Conservation (phyloP, 2,113 vertebrate species). For the Dascyllus trimaculatus region DNA sequence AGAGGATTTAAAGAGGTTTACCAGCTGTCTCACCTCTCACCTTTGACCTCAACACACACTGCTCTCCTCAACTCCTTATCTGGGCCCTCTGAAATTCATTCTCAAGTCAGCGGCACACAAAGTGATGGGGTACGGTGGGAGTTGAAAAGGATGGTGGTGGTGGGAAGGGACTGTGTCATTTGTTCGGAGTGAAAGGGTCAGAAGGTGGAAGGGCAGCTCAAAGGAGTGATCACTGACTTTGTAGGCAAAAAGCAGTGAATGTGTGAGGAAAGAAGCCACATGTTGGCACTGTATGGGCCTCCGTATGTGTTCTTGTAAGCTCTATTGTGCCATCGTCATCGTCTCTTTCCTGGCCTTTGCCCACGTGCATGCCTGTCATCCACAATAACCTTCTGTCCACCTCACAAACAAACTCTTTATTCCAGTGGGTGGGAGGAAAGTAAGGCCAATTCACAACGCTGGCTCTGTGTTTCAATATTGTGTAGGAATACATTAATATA, state of each 20-base stretch:
- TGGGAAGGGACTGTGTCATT: slow-evolving; percentile 10
- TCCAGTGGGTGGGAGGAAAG: slow-evolving; percentile 35
- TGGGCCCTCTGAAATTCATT: slow-evolving; percentile 55
- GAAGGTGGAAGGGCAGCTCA: slow-evolving; percentile 16
- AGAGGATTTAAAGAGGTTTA: slow-evolving; percentile 75
- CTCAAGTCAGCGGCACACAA: slow-evolving; percentile 47
- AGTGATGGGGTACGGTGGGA: neutral
- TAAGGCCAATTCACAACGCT: slow-evolving; percentile 47
- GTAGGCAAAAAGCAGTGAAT: slow-evolving; percentile 1
- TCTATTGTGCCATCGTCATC: neutral
- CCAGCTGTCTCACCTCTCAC: slow-evolving; percentile 82
- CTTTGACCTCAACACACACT: slow-evolving; percentile 62
- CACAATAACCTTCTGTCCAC: slow-evolving; percentile 69
- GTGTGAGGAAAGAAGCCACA: slow-evolving; percentile 19
- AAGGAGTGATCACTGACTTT: slow-evolving; percentile 32
- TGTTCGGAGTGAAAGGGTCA: slow-evolving; percentile 41
- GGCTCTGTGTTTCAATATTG: slow-evolving; percentile 54
- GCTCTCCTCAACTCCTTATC: slow-evolving; percentile 17
- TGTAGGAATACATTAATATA: slow-evolving; percentile 70
- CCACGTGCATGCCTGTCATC: slow-evolving; percentile 23
- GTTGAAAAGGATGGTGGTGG: neutral
- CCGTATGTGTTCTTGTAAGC: slow-evolving; percentile 33
- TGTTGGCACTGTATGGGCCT: neutral
- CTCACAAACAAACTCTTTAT: slow-evolving; percentile 69
- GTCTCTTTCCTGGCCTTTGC: slow-evolving; percentile 39